Evolutionary conservation across 2,888 invertebrate genomes (phyloP).

Genomic region (Oscheius onirici): DNA sequence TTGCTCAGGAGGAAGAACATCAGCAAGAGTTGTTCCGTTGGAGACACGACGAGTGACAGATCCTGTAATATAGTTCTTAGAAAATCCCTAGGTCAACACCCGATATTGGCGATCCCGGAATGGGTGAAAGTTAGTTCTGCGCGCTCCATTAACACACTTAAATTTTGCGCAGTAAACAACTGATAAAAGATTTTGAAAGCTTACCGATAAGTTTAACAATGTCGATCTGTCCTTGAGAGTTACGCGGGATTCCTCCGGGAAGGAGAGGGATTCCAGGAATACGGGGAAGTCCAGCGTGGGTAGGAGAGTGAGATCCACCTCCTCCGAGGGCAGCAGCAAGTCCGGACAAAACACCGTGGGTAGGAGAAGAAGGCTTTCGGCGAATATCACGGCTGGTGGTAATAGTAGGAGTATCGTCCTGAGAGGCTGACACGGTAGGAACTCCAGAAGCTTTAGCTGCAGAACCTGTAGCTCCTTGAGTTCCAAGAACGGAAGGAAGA

Average conservation of each 20-base stretch:
- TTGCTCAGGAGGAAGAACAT: slow-evolving; percentile 71
- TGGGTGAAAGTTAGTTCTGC: slow-evolving; percentile 26
- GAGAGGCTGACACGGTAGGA: slow-evolving; percentile 35
- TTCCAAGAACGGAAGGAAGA: slow-evolving; percentile 66
- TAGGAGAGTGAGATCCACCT: slow-evolving; percentile 78
- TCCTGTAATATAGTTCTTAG: slow-evolving; percentile 43
- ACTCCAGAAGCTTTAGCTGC: slow-evolving; percentile 42
- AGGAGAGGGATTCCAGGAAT: slow-evolving; percentile 71
- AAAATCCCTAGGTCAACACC: not conserved
- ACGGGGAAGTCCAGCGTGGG: slow-evolving; percentile 70
- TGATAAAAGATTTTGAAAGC: slow-evolving; percentile 10
- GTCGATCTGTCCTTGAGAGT: slow-evolving; percentile 71
- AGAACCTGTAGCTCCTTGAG: slow-evolving; percentile 34
- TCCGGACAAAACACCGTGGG: slow-evolving; percentile 76
- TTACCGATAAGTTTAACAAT: slow-evolving; percentile 69
- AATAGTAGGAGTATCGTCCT: slow-evolving; percentile 41
- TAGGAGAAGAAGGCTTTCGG: slow-evolving; percentile 66
- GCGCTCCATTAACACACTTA: slow-evolving; percentile 33
- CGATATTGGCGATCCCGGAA: slow-evolving; percentile 3
- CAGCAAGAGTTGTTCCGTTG: slow-evolving; percentile 71
- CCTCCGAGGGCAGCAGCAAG: slow-evolving; percentile 80
- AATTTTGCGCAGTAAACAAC: slow-evolving; percentile 13
- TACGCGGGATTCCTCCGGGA: slow-evolving; percentile 70
- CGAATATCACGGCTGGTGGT: slow-evolving; percentile 58
- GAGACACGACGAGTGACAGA: slow-evolving; percentile 71